These are phyloP conservation scores for Drosophila baimaii DNA, from an alignment of 1,140 invertebrate species.

Conservation along the genomic window DNA sequence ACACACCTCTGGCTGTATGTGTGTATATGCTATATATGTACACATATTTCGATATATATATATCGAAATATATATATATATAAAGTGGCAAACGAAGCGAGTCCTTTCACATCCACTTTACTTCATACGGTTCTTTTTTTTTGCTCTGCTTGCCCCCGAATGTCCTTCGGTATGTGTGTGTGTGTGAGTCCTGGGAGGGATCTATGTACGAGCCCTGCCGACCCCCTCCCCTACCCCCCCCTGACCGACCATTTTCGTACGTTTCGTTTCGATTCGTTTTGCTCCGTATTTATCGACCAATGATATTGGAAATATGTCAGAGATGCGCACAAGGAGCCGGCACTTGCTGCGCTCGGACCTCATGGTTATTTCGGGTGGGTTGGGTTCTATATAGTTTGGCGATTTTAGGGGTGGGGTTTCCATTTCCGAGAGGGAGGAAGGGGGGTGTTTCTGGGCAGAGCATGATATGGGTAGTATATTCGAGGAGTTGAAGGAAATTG, in stretches of 20 bases:
- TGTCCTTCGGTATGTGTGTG: conserved; percentile 45
- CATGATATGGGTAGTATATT: conserved; percentile 3
- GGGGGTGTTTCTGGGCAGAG: neutral
- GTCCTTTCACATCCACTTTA: conserved; percentile 44
- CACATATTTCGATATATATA: no score
- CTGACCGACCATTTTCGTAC: conserved; percentile 56
- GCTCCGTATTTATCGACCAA: conserved; percentile 84
- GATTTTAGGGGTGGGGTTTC: conserved; percentile 3
- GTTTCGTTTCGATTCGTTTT: conserved; percentile 82
- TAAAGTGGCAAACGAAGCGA: conserved; percentile 42
- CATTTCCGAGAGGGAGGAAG: neutral
- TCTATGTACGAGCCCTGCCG: conserved; percentile 49
- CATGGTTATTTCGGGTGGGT: conserved; percentile 21
- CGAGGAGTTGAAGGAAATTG: no score
- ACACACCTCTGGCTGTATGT: neutral
- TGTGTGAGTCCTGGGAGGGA: conserved; percentile 33
- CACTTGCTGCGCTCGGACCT: conserved; percentile 66
- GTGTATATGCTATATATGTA: neutral
- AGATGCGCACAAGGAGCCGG: conserved; percentile 81
- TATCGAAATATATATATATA: neutral
- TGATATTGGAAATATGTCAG: conserved; percentile 84
- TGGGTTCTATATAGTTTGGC: neutral
- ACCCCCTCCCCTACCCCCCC: conserved; percentile 17
- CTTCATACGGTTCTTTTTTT: conserved; percentile 5
- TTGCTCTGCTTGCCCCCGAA: conserved; percentile 44